A percentile compares a stretch with the other conserved stretches of the same genome.
Conservation (phyloP, 2,113 vertebrate genomes). For the Cynopterus brachyotis region DNA sequence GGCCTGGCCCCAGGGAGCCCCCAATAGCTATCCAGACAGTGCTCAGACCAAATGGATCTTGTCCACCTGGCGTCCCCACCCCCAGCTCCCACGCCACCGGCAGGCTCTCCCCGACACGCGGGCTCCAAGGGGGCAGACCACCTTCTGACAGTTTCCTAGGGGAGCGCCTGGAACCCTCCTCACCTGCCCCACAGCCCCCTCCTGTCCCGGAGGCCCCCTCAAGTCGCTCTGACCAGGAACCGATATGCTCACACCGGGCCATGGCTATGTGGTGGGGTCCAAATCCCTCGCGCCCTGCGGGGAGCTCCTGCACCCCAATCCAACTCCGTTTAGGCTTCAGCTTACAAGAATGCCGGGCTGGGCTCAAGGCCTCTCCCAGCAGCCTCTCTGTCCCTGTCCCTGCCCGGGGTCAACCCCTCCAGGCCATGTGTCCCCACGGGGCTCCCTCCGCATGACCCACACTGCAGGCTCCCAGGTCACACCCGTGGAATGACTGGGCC, state of each 20-base stretch:
- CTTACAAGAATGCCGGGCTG: background rate
- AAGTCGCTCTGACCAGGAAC: background rate
- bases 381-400: background rate
- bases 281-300: background rate
- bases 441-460: background rate
- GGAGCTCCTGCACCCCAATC: background rate
- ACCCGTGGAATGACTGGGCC: accelerated
- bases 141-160: no score
- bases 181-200: background rate
- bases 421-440: background rate
- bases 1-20: background rate
- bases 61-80: background rate
- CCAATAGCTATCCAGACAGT: accelerated
- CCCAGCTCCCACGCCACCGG: background rate
- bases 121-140: no score
- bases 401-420: background rate
- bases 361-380: background rate
- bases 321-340: background rate
- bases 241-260: background rate
- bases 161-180: background rate
- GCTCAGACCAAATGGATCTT: background rate
- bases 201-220: background rate
- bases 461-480: background rate
- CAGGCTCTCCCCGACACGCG: background rate
- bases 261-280: accelerated